A percentile compares a stretch with the other conserved stretches of the same genome.
These are phyloP conservation scores for Siniperca knerii DNA, from an alignment of 2,113 vertebrate genomes.

Conservation along the genomic window DNA sequence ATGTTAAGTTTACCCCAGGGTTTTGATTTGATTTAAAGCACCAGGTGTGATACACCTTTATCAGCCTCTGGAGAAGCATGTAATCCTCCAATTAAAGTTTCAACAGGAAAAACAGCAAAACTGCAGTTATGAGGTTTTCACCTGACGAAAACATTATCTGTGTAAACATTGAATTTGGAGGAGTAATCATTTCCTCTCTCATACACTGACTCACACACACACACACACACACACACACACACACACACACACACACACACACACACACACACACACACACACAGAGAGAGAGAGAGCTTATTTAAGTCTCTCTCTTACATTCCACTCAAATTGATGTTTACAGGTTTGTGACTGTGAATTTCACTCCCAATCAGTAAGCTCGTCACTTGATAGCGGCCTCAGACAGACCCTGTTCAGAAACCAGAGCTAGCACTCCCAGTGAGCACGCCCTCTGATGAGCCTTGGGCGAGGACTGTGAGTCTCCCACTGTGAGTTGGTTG, in stretches of 20 bases:
- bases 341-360: constrained; percentile 70
- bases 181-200: constrained; percentile 37
- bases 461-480: constrained; percentile 50
- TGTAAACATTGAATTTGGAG: constrained; percentile 66
- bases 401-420: constrained; percentile 64
- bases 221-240: neutral
- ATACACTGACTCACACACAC: neutral
- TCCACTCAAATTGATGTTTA: constrained; percentile 72
- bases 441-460: constrained; percentile 78
- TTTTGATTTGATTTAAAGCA: constrained; percentile 51
- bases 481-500: constrained; percentile 68
- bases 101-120: constrained; percentile 14
- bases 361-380: constrained; percentile 78
- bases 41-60: constrained; percentile 37
- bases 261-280: neutral
- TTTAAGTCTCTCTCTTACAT: constrained; percentile 41
- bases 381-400: constrained; percentile 73
- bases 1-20: constrained; percentile 32
- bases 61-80: constrained; percentile 34
- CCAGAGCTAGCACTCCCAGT: constrained; percentile 55
- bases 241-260: neutral
- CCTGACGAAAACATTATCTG: constrained; percentile 52
- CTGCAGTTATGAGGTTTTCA: constrained; percentile 38
- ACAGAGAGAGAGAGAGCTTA: neutral
- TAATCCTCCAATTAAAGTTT: constrained; percentile 61